Base-by-base conservation (phyloP, 2,797 vertebrate species). In the Artibeus jamaicensis region DNA sequence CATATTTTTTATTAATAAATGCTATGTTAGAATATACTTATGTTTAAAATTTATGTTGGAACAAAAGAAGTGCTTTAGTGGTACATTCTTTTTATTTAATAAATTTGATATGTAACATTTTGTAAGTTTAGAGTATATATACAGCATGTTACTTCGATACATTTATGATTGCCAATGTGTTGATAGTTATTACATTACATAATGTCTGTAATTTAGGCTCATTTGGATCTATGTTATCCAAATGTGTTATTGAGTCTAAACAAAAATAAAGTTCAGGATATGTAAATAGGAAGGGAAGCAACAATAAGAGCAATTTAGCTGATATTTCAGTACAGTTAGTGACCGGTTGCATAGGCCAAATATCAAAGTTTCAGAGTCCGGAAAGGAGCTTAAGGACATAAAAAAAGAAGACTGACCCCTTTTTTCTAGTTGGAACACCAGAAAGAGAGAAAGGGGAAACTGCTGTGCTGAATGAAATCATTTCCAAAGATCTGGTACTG, bases 141-240 rank as follows among this genome's bases (percentile, higher is more conserved):
- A n/a, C n/a, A 50, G 46, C 34, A 10, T 68, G 46, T 55, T 42
- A 68, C 22, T 68, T 89, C 53, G 74, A 42, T 78, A 89, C 8
- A 88, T 65, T 88, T 68, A 79, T 68, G 26, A 87, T 62, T 59
- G 71, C 9, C 15, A 24, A 48, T 34, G 32, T 48, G 24, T n/a
- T n/a, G 22, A 21, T 62, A 48, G 48, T 37, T 46, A 76, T 46
- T 71, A 87, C 15, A 76, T 34, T 68, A 87, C 22, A 87, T 76
- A 79, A 81, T 86, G 19, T 70, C 32, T n/a, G 0, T 92, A 62
- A 73, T 94, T 79, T 9, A 19, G 50, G 15, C n/a, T 89, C 65
- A 68, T 89, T 93, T 71, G 19, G 9, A 10, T 68, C 39, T 79
- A 15, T 93, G 71, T 79, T 94, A 93, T 81, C 71, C 71, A 93